phyloP scores from a whole-genome alignment of 1,140 invertebrate genomes.

The Bombus vancouverensis region DNA sequence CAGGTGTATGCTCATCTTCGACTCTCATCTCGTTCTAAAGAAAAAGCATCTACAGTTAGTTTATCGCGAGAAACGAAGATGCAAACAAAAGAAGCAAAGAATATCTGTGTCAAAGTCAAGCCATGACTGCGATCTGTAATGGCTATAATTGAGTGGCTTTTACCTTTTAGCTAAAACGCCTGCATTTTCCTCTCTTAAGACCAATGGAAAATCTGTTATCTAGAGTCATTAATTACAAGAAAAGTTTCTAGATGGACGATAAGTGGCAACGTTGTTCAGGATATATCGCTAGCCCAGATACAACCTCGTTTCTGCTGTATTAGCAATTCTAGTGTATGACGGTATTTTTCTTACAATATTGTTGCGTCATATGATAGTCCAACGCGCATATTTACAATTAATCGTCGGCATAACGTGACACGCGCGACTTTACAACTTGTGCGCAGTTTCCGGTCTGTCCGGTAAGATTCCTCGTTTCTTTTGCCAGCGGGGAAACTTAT shows the following conservation, averaged over 20 bases:
- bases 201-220: constrained; percentile 34
- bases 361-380: background rate
- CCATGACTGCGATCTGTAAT: too few relatives aligned
- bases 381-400: constrained; percentile 48
- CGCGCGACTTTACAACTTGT: background rate
- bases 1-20: too few relatives aligned
- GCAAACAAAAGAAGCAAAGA: too few relatives aligned
- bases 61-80: too few relatives aligned
- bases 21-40: too few relatives aligned
- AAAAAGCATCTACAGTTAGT: too few relatives aligned
- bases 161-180: too few relatives aligned
- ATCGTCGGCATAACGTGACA: constrained; percentile 19
- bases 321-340: constrained; percentile 55
- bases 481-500: too few relatives aligned
- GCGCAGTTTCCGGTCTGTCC: constrained; percentile 19
- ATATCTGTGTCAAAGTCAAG: too few relatives aligned
- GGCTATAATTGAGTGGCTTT: too few relatives aligned
- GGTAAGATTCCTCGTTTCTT: background rate
- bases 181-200: too few relatives aligned
- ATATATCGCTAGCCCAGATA: constrained; percentile 52
- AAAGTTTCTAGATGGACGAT: constrained; percentile 36
- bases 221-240: constrained; percentile 48
- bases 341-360: constrained; percentile 44
- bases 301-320: constrained; percentile 28
- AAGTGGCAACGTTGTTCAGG: constrained; percentile 15